A percentile compares a stretch with the other conserved stretches of the same genome.
Conservation (phyloP, 2,113 vertebrate genomes). For the Sinocyclocheilus grahami region DNA sequence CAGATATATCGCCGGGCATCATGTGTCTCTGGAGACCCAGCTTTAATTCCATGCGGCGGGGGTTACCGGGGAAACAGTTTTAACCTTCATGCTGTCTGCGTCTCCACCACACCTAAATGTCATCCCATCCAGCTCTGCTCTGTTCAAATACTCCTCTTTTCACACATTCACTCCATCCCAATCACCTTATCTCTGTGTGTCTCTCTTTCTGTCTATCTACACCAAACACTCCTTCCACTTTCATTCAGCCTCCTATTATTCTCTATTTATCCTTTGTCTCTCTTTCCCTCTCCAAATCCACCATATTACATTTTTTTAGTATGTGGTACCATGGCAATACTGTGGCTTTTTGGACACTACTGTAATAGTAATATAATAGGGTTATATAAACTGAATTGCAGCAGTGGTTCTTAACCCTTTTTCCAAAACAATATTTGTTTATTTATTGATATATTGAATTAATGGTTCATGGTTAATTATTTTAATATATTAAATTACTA, state of each 20-base stretch:
- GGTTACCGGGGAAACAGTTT: slow-evolving; percentile 68
- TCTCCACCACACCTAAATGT: slow-evolving; percentile 72
- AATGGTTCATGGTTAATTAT: neutral
- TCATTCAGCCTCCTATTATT: neutral
- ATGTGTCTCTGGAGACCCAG: slow-evolving; percentile 40
- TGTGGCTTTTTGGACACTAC: slow-evolving; percentile 2
- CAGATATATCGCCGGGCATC: slow-evolving; percentile 40
- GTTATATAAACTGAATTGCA: neutral
- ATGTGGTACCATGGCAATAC: neutral
- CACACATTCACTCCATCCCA: slow-evolving; percentile 47
- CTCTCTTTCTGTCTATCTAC: slow-evolving; percentile 55
- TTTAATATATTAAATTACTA: neutral
- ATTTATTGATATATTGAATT: neutral
- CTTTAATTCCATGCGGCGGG: slow-evolving; percentile 51
- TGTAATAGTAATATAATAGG: neutral
- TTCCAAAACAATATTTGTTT: neutral
- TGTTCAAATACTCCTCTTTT: slow-evolving; percentile 59
- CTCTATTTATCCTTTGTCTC: neutral
- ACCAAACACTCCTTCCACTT: slow-evolving; percentile 23
- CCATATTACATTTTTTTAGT: neutral
- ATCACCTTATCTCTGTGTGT: slow-evolving; percentile 17
- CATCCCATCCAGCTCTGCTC: slow-evolving; percentile 62
- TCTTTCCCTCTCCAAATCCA: neutral
- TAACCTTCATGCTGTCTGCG: slow-evolving; percentile 76
- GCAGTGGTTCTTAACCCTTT: neutral